phyloP scores from a whole-genome alignment of 1,140 invertebrate species.

The Orchestia grillus region DNA sequence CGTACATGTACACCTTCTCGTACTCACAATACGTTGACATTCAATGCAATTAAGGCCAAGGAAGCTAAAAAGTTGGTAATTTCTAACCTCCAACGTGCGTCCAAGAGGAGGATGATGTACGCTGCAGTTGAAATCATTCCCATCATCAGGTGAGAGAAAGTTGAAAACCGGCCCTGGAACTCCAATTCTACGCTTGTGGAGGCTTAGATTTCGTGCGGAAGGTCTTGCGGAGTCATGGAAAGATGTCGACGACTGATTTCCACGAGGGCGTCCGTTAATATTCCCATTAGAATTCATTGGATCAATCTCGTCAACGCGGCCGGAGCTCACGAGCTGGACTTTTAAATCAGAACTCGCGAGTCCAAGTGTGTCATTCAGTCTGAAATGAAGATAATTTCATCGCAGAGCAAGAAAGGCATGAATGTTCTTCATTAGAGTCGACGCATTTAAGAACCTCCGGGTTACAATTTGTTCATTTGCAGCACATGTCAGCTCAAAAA shows the following conservation, averaged over 20 bases:
- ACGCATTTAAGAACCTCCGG: not conserved
- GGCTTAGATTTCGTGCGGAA: not conserved
- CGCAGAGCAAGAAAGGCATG: not conserved
- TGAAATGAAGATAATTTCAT: not conserved
- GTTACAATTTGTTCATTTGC: not conserved
- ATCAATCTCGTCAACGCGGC: not conserved
- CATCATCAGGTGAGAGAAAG: not conserved
- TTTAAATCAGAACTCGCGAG: not conserved
- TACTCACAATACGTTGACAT: not conserved
- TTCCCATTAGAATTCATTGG: not conserved
- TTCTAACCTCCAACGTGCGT: not conserved
- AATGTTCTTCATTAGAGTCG: not conserved
- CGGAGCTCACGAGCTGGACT: not conserved
- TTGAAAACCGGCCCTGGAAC: too few species aligned
- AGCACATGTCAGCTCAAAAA: not conserved
- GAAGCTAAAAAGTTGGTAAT: not conserved
- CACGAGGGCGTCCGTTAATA: not conserved
- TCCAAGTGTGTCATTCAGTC: not conserved
- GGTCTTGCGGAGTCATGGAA: not conserved
- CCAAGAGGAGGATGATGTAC: not conserved
- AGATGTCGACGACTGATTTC: not conserved
- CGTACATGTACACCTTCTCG: not conserved
- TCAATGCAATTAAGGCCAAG: not conserved
- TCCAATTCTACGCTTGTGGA: not conserved
- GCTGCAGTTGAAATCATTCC: not conserved